Percentiles rank a stretch among this genome's conserved stretches.
phyloP scores from a whole-genome alignment of 1,140 invertebrate genomes.

The Acromyrmex charruanus region DNA sequence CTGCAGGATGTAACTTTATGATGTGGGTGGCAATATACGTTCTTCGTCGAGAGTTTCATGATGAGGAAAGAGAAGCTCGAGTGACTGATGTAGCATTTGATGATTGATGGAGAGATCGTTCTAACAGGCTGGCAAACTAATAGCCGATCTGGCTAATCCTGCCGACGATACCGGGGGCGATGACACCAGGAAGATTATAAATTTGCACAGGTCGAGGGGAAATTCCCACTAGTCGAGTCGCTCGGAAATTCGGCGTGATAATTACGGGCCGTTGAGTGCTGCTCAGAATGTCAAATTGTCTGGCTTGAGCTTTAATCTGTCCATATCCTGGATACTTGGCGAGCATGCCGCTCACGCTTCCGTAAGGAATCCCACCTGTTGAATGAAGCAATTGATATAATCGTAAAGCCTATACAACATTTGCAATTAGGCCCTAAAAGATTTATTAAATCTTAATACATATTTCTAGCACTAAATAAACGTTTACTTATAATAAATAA shows the following conservation, averaged over 20 bases:
- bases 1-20: neutral
- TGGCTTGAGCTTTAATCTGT: slow-evolving; percentile 14
- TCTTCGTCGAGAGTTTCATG: neutral
- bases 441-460: no score
- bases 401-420: neutral
- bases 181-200: slow-evolving; percentile 74
- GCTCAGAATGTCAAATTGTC: slow-evolving; percentile 12
- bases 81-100: slow-evolving; percentile 8
- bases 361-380: slow-evolving; percentile 84
- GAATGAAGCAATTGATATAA: slow-evolving; percentile 37
- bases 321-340: slow-evolving; percentile 68
- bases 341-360: slow-evolving; percentile 81
- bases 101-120: neutral
- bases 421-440: neutral
- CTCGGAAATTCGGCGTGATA: slow-evolving; percentile 70
- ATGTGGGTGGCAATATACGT: neutral
- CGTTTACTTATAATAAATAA: no score
- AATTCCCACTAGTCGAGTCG: slow-evolving; percentile 55
- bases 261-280: slow-evolving; percentile 41
- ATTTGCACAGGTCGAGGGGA: slow-evolving; percentile 75
- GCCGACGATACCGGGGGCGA: slow-evolving; percentile 75
- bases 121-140: slow-evolving; percentile 21
- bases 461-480: no score
- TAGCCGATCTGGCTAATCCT: slow-evolving; percentile 76
- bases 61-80: slow-evolving; percentile 33